phyloP scores from a whole-genome alignment of 2,888 invertebrate species.

The Acanthosoma haemorrhoidale region DNA sequence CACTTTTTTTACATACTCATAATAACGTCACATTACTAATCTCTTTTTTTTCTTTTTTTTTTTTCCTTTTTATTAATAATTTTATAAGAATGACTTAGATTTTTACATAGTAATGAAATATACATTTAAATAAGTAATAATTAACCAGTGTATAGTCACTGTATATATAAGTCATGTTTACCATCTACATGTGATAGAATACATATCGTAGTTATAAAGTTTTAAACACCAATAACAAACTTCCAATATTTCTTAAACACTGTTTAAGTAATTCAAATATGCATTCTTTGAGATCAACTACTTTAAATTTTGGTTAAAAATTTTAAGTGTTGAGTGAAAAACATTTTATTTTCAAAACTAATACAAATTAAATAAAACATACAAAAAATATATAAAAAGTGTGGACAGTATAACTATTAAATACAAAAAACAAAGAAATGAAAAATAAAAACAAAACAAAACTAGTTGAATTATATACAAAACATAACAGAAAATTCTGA shows the following conservation, averaged over 20 bases:
- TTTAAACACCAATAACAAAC: constrained; percentile 16
- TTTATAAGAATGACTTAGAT: constrained; percentile 31
- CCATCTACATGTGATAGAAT: constrained; percentile 12
- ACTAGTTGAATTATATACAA: constrained; percentile 42
- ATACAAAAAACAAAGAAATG: background rate
- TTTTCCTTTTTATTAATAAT: constrained; percentile 8
- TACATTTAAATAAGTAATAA: constrained; percentile 29
- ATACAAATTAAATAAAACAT: constrained; percentile 7
- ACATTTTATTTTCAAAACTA: constrained; percentile 7
- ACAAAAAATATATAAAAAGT: constrained; percentile 9
- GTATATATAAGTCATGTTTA: constrained; percentile 3
- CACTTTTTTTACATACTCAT: constrained; percentile 23
- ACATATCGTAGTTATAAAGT: constrained; percentile 16
- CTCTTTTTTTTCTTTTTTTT: constrained; percentile 5
- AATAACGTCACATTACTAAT: constrained; percentile 3
- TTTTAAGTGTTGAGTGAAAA: background rate
- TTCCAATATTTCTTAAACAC: background rate
- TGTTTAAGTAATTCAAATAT: constrained; percentile 17
- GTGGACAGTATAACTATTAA: background rate
- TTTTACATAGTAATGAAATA: constrained; percentile 30
- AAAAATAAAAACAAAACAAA: background rate
- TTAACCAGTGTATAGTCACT: constrained; percentile 11
- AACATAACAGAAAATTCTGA: constrained; percentile 40
- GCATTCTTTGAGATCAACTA: constrained; percentile 18
- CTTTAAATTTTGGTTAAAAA: constrained; percentile 5